Conservation (phyloP, 2,888 invertebrate genomes). For the Melanotus villosus region DNA sequence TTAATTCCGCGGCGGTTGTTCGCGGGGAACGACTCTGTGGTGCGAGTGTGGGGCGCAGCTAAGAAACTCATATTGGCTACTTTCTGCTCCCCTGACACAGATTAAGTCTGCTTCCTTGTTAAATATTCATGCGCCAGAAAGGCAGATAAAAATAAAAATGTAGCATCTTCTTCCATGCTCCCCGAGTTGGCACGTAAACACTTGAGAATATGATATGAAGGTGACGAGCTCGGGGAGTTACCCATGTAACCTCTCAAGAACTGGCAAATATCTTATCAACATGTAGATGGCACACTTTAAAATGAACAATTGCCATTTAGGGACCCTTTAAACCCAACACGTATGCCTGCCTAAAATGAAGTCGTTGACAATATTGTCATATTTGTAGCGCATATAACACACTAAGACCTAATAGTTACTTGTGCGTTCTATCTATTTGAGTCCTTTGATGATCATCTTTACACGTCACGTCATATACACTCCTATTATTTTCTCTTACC, state of each 20-base stretch:
- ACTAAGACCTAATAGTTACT: too few relatives aligned
- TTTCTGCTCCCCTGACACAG: constrained; percentile 71
- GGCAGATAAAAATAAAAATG: constrained; percentile 73
- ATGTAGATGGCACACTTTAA: constrained; percentile 45
- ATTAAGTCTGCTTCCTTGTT: constrained; percentile 72
- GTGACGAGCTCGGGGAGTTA: constrained; percentile 56
- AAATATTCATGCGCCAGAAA: constrained; percentile 74
- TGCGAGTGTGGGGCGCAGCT: constrained; percentile 51
- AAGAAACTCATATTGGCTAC: constrained; percentile 69
- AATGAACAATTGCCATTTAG: constrained; percentile 40
- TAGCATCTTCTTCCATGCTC: constrained; percentile 63
- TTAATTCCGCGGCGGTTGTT: constrained; percentile 61
- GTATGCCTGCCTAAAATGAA: constrained; percentile 30
- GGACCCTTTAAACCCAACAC: constrained; percentile 32
- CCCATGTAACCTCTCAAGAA: constrained; percentile 35
- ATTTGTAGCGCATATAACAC: constrained; percentile 1
- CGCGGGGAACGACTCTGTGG: constrained; percentile 34
- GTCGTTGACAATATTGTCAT: constrained; percentile 7
- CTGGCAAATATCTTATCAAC: constrained; percentile 47
- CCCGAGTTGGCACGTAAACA: constrained; percentile 66
- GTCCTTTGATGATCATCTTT: too few relatives aligned
- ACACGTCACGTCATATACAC: too few relatives aligned
- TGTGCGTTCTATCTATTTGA: too few relatives aligned
- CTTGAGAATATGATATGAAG: constrained; percentile 66
- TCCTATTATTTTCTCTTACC: too few relatives aligned